Evolutionary conservation across 2,797 vertebrate genomes (phyloP).

Genomic region (Melanitta fusca): DNA sequence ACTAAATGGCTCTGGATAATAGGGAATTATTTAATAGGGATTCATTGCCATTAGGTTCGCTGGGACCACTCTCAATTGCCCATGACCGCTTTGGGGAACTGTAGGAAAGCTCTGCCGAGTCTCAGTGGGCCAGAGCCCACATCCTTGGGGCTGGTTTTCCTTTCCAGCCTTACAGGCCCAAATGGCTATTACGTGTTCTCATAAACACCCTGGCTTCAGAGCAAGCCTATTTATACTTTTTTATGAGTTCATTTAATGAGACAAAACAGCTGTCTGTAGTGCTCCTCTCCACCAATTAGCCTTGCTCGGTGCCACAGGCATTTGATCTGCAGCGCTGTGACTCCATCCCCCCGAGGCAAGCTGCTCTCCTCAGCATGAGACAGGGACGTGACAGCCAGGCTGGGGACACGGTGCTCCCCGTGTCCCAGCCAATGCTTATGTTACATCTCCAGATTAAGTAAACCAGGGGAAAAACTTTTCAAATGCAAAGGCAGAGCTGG

Average conservation of each 20-base stretch:
- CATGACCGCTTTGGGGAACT: fast-evolving
- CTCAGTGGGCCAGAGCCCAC: background rate
- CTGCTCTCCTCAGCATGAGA: background rate
- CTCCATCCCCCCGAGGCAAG: background rate
- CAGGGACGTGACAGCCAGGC: fast-evolving
- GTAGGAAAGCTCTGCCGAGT: background rate
- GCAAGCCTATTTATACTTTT: background rate
- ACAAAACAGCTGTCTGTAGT: background rate
- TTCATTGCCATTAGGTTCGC: slow-evolving; percentile 14
- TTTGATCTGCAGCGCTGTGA: fast-evolving
- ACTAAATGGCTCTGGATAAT: background rate
- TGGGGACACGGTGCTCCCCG: fast-evolving
- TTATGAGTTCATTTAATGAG: background rate
- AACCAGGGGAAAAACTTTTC: background rate
- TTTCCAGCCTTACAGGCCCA: background rate
- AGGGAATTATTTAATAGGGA: background rate
- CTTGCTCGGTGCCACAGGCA: background rate
- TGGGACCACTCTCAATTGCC: background rate
- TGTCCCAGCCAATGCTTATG: background rate
- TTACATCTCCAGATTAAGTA: background rate
- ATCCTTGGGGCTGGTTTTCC: background rate
- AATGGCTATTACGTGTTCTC: background rate
- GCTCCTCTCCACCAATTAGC: background rate
- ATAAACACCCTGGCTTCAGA: background rate
- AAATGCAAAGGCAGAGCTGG: fast-evolving